Evolutionary conservation across 2,113 vertebrate species (phyloP).

Genomic region (Panthera uncia): DNA sequence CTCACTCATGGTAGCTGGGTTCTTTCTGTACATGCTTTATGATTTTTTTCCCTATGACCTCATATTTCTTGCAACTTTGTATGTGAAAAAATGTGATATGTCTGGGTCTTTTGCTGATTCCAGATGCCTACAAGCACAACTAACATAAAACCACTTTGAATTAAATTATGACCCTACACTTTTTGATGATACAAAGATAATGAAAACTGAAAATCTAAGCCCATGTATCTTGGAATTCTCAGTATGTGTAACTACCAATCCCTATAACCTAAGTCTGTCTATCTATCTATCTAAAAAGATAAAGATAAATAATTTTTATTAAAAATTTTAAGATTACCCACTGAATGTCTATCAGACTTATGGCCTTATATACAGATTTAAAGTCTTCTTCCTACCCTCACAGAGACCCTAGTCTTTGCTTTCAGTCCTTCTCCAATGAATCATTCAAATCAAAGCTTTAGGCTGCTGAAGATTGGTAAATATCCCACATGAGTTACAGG

Average conservation of each 20-base stretch:
- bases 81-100: background rate
- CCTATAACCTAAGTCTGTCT: background rate
- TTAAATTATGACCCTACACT: background rate
- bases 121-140: background rate
- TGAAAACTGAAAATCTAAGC: background rate
- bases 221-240: background rate
- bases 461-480: background rate
- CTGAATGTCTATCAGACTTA: background rate
- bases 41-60: background rate
- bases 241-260: background rate
- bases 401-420: background rate
- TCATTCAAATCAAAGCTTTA: background rate
- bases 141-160: background rate
- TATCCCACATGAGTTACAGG: background rate
- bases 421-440: background rate
- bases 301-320: background rate
- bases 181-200: background rate
- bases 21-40: background rate
- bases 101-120: background rate
- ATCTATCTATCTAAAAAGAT: background rate
- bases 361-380: background rate
- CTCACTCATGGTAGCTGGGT: background rate
- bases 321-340: background rate
- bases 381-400: background rate
- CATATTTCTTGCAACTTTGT: background rate